These are phyloP conservation scores for Abscondita cerata DNA, from an alignment of 2,888 invertebrate species.

Conservation along the genomic window DNA sequence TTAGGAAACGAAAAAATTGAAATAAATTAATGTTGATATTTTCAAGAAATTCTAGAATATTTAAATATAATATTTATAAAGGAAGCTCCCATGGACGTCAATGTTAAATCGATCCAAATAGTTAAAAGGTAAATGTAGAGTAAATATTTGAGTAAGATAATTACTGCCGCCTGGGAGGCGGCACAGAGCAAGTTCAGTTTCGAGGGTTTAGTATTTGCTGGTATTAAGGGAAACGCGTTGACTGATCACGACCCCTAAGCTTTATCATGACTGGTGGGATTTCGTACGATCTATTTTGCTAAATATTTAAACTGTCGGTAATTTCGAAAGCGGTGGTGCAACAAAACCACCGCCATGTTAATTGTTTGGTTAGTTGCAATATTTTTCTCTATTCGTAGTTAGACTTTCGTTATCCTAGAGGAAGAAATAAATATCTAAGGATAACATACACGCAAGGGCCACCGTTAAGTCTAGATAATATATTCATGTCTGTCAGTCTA, in stretches of 20 bases:
- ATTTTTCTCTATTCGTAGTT: constrained; percentile 6
- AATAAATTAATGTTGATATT: no score
- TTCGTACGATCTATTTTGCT: background rate
- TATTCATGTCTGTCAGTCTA: constrained; percentile 45
- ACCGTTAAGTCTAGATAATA: constrained; percentile 43
- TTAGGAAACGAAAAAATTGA: no score
- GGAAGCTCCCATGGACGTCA: constrained; percentile 13
- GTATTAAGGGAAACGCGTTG: constrained; percentile 33
- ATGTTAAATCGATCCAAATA: constrained; percentile 47
- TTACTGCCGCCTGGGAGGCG: constrained; percentile 58
- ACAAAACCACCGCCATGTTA: background rate
- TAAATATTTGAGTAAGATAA: constrained; percentile 58
- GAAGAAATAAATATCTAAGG: constrained; percentile 33
- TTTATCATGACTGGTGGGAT: constrained; percentile 9
- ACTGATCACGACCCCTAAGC: constrained; percentile 31
- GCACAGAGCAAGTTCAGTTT: constrained; percentile 43
- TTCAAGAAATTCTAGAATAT: no score
- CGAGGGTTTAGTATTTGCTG: constrained; percentile 40
- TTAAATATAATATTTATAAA: constrained; percentile 21
- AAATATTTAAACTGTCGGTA: background rate
- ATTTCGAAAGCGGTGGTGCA: background rate
- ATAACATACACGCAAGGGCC: constrained; percentile 38
- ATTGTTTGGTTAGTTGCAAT: background rate
- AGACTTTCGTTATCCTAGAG: constrained; percentile 23
- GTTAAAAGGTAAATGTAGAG: constrained; percentile 58